A percentile compares a stretch with the other conserved stretches of the same genome.
phyloP scores from a whole-genome alignment of 2,888 invertebrate genomes.

The Lottia scabra region DNA sequence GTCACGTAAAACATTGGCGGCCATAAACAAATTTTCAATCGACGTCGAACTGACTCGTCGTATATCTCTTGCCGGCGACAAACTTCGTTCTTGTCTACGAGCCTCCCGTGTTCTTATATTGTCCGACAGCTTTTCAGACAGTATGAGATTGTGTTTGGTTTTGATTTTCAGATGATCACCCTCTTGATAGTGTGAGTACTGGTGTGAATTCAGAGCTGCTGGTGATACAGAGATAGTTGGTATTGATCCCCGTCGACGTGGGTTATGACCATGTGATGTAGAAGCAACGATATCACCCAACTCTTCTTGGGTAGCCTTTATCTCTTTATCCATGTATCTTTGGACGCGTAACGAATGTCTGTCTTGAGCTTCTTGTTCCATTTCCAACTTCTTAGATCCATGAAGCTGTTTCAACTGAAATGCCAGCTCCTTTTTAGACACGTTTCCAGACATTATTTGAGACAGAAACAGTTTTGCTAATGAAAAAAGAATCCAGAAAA shows the following conservation, averaged over 20 bases:
- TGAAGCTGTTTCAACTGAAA: not conserved
- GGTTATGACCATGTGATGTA: not conserved
- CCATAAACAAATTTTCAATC: not conserved
- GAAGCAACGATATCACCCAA: not conserved
- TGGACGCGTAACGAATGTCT: not conserved
- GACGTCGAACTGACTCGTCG: not conserved
- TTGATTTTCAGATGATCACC: conserved; percentile 2
- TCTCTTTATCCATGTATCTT: conserved; percentile 4
- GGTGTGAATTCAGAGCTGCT: not conserved
- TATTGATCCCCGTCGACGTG: not conserved
- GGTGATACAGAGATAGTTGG: not conserved
- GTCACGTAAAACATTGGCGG: not conserved
- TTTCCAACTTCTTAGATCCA: not conserved
- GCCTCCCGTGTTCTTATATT: not conserved
- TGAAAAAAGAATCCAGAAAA: no score
- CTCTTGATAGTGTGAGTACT: not conserved
- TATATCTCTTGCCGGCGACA: not conserved
- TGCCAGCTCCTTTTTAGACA: not conserved
- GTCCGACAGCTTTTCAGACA: not conserved
- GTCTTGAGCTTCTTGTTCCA: not conserved
- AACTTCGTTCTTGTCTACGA: not conserved
- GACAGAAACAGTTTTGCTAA: no score
- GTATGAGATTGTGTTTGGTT: not conserved
- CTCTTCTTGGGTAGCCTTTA: not conserved
- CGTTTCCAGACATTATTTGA: not conserved